Conservation (phyloP, 1,140 invertebrate species). For the Panagrolaimus sp. region DNA sequence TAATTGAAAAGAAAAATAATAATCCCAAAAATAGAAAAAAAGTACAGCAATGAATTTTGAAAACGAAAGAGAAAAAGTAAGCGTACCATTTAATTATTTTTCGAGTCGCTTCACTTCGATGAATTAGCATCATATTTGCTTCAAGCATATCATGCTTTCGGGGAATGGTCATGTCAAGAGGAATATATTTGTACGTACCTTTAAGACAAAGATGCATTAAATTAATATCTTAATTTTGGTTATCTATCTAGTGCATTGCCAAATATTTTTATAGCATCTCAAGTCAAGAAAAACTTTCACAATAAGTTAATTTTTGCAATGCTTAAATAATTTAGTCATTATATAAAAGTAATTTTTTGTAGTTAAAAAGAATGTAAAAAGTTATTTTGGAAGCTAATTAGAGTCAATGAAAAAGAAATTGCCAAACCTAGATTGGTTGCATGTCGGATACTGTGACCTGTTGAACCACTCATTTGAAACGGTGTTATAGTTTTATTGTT, state of each 20-base stretch:
- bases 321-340: no score
- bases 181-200: conserved; percentile 19
- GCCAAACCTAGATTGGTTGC: conserved; percentile 6
- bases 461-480: neutral
- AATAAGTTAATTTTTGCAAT: no score
- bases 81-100: conserved; percentile 14
- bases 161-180: conserved; percentile 10
- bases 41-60: no score
- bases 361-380: no score
- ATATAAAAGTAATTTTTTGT: no score
- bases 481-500: neutral
- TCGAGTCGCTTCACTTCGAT: conserved; percentile 3
- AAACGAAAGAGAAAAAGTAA: no score
- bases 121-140: conserved; percentile 14
- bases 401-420: no score
- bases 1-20: no score
- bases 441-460: neutral
- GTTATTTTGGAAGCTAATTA: no score
- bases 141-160: conserved; percentile 12
- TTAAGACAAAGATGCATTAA: neutral
- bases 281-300: no score
- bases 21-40: neutral
- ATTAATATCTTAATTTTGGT: neutral
- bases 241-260: no score
- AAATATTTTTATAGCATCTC: no score